Evolutionary conservation across 2,888 invertebrate species (phyloP), one percentile per base, ranked within the genome.

Genomic region (Tipula lateralis): DNA sequence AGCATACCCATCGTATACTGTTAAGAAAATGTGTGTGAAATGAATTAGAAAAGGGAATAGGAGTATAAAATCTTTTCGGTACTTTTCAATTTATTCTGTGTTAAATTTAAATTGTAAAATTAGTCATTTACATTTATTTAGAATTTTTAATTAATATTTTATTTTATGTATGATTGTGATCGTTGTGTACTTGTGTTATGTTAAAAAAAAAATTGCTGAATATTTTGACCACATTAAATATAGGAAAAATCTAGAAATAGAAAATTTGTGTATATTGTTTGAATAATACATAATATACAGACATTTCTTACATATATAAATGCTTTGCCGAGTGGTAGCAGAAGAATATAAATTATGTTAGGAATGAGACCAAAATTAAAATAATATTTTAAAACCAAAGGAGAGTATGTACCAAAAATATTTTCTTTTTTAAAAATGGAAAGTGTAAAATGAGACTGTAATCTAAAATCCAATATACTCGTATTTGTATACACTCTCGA

Each of bases 121-220:
- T 66, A 66, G 66, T 66, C 66, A 66, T 66, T 66, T 66, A 66
- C 66, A 66, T 66, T 66, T 66, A 66, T 24, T 66, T 66, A 66
- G 24, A 66, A 66, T 66, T 66, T 66, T 66, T 66, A 66, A 66
- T 66, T 66, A 66, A 66, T 66, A 24, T 66, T 66, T 66, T 66
- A 66, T 66, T 24, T 66, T 44, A 4, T 44, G 12, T 2, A 4
- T 36, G 5, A 7, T 36, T 19, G 16, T 44, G 19, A 9, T 66
- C 24, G 24, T 66, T 66, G 66, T 66, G 9, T n/a, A n/a, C n/a
- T 66, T 66, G 24, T 66, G 24, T 66, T 66, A 66, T 66, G 66
- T 66, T 66, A 24, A 19, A 66, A 66, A 9, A 24, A 19, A 66
- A 66, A 9, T 39, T 66, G 24, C n/a, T 66, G 66, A 66, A 66